Evolutionary conservation across 2,888 invertebrate species (phyloP).

Genomic region (Criorhina ranunculi): DNA sequence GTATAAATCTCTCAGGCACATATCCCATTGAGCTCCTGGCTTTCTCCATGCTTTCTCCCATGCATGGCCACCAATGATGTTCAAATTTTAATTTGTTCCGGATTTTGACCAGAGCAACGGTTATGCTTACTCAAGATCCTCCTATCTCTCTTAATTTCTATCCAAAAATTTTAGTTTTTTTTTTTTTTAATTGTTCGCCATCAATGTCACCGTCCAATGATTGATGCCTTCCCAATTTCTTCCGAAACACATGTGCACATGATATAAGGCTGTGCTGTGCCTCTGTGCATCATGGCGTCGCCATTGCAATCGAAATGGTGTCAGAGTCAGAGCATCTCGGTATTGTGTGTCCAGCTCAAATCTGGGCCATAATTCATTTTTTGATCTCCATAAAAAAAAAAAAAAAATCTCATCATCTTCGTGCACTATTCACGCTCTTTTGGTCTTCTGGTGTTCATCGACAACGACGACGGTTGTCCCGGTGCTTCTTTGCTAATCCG

Average conservation of each 20-base stretch:
- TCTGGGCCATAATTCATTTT: conserved; percentile 69
- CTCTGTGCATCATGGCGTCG: conserved; percentile 3
- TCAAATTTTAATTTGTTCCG: conserved; percentile 6
- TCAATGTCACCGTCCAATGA: conserved; percentile 59
- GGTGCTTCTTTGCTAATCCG: conserved; percentile 64
- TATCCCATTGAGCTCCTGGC: not conserved
- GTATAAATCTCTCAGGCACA: too few relatives aligned
- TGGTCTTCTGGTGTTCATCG: not conserved
- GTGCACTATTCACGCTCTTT: conserved; percentile 52
- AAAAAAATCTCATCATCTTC: conserved; percentile 11
- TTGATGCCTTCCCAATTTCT: conserved; percentile 54
- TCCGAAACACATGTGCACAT: conserved; percentile 44
- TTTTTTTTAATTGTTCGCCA: conserved; percentile 66
- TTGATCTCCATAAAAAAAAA: conserved; percentile 58
- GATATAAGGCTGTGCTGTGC: conserved; percentile 13
- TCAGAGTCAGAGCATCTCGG: conserved; percentile 24
- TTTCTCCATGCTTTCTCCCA: not conserved
- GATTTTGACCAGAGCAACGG: not conserved
- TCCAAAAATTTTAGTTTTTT: conserved; percentile 37
- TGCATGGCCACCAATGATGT: not conserved
- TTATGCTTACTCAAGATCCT: not conserved
- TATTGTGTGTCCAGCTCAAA: conserved; percentile 61
- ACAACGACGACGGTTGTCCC: not conserved
- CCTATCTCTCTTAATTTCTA: not conserved
- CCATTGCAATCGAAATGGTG: conserved; percentile 36